Evolutionary conservation across 2,113 vertebrate genomes (phyloP).

Genomic region (Toxotes jaculatrix): DNA sequence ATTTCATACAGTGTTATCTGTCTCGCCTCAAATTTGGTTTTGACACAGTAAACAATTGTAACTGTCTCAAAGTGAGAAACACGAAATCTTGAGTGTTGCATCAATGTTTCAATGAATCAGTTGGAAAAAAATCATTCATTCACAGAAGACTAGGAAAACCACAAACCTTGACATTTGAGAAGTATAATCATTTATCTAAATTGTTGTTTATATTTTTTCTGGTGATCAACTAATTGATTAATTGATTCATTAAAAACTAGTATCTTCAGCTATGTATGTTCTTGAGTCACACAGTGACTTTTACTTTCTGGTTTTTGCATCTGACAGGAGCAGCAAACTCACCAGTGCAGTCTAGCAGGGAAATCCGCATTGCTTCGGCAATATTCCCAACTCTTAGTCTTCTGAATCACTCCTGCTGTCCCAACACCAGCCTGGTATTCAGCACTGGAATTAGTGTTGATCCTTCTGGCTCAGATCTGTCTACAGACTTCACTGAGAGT

Average conservation of each 20-base stretch:
- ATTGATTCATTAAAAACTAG: neutral
- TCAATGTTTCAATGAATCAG: too few relatives aligned
- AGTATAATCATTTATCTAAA: neutral
- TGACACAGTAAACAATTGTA: neutral
- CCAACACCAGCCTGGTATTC: constrained; percentile 92
- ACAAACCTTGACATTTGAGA: neutral
- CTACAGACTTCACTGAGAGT: constrained; percentile 20
- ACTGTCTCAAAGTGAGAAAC: neutral
- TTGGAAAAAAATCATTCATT: too few relatives aligned
- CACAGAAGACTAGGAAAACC: neutral
- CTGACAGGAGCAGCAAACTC: constrained; percentile 74
- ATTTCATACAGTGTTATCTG: neutral
- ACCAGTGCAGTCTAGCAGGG: constrained; percentile 81
- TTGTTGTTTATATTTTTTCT: neutral
- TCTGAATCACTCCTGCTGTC: constrained; percentile 94
- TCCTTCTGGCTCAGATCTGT: constrained; percentile 27
- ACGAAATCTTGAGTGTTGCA: neutral
- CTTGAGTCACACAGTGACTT: neutral
- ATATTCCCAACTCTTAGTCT: constrained; percentile 93
- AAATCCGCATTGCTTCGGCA: constrained; percentile 90
- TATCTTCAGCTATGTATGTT: neutral
- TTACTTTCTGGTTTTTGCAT: constrained; percentile 6
- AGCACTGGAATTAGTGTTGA: constrained; percentile 62
- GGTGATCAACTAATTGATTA: neutral
- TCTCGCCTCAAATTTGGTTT: neutral